A percentile compares a stretch with the other conserved stretches of the same genome.
Conservation (phyloP, 1,140 invertebrate species). For the Eubasilissa regina region DNA sequence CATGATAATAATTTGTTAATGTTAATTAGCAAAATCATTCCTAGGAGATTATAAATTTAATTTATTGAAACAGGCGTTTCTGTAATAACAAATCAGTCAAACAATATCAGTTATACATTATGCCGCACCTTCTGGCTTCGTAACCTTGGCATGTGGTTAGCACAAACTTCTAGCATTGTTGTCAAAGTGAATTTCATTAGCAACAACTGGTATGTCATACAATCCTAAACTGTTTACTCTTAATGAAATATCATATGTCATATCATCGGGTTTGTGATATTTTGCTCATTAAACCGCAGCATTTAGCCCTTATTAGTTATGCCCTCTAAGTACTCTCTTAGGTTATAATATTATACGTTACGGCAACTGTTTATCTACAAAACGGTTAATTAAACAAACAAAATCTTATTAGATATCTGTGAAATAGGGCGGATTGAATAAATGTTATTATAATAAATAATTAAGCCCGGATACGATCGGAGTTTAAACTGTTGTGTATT, state of each 20-base stretch:
- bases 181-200: conserved; percentile 23
- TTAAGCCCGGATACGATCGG: not conserved
- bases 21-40: no score
- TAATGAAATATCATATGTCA: conserved; percentile 18
- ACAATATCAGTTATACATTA: no score
- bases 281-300: conserved; percentile 15
- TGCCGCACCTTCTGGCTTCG: no score
- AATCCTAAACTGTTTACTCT: not conserved
- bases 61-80: no score
- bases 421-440: not conserved
- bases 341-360: not conserved
- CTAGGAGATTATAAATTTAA: no score
- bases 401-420: not conserved
- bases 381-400: not conserved
- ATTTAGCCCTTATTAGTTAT: not conserved
- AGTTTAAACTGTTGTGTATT: conserved; percentile 1
- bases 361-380: not conserved
- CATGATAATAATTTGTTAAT: no score
- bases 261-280: not conserved
- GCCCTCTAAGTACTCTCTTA: not conserved
- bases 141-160: not conserved
- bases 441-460: not conserved
- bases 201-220: not conserved
- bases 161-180: conserved; percentile 1
- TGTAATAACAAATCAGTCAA: no score